These are phyloP conservation scores for Squalus acanthias DNA, from an alignment of 2,797 vertebrate species.

Conservation along the genomic window DNA sequence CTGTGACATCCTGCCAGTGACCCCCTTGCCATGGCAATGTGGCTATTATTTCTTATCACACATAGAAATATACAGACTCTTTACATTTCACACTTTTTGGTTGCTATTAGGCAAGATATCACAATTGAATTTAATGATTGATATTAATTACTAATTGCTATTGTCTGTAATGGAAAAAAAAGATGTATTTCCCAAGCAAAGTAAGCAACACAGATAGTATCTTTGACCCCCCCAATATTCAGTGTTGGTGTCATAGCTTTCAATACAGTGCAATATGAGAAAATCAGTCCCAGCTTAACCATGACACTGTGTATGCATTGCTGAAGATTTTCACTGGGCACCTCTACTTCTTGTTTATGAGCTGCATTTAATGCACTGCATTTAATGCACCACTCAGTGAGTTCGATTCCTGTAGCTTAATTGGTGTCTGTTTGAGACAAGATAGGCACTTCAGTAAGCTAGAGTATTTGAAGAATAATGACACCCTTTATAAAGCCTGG, in stretches of 20 bases:
- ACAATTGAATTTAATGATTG: neutral
- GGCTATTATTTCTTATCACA: neutral
- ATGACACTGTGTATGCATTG: neutral
- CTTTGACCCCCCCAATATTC: neutral
- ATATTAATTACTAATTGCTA: neutral
- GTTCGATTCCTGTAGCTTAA: neutral
- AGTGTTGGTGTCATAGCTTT: neutral
- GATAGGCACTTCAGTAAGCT: neutral
- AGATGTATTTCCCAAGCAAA: neutral
- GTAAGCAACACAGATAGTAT: neutral
- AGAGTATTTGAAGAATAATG: neutral
- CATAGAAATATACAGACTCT: neutral
- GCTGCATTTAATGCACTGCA: neutral
- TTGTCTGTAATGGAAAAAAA: neutral
- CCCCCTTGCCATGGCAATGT: neutral
- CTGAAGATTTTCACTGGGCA: neutral
- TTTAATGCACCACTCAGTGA: neutral
- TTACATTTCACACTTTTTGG: neutral
- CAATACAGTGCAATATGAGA: neutral
- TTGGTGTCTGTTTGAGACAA: conserved; percentile 2
- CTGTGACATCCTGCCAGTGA: neutral
- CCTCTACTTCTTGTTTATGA: neutral
- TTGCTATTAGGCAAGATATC: neutral
- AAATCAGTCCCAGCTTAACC: neutral
- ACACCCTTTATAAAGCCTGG: neutral